phyloP scores from a whole-genome alignment of 1,140 invertebrate species.

The Agraylea sexmaculata region DNA sequence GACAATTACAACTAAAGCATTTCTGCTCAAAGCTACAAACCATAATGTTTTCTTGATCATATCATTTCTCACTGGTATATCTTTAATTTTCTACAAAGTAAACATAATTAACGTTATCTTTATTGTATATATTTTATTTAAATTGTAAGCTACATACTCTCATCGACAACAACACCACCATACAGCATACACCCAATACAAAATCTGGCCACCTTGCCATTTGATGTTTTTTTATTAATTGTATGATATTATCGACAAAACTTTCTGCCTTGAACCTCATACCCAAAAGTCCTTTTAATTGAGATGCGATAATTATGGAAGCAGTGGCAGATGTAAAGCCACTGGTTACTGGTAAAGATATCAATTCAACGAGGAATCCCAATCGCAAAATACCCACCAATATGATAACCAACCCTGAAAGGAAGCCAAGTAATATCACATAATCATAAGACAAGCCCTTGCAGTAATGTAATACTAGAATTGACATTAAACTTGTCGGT shows the following conservation, averaged over 20 bases:
- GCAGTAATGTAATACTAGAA: constrained; percentile 65
- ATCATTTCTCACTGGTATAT: constrained; percentile 37
- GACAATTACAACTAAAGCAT: constrained; percentile 61
- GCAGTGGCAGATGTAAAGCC: constrained; percentile 90
- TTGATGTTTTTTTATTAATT: constrained; percentile 45
- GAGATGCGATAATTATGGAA: constrained; percentile 79
- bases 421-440: constrained; percentile 66
- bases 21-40: constrained; percentile 63
- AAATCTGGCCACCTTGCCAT: constrained; percentile 47
- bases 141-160: constrained; percentile 40
- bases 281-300: constrained; percentile 75
- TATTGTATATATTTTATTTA: constrained; percentile 6
- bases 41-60: constrained; percentile 42
- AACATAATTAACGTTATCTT: constrained; percentile 12
- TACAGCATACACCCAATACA: constrained; percentile 50
- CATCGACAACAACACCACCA: constrained; percentile 49
- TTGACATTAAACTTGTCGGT: constrained; percentile 74
- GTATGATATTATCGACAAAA: constrained; percentile 44
- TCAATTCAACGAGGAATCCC: constrained; percentile 87
- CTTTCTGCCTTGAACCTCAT: constrained; percentile 52
- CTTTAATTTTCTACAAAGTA: constrained; percentile 52
- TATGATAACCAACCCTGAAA: constrained; percentile 64
- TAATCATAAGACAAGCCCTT: constrained; percentile 57
- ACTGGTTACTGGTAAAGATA: constrained; percentile 81
- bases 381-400: constrained; percentile 65